A percentile compares a stretch with the other conserved stretches of the same genome.
Conservation (phyloP, 2,888 invertebrate genomes). For the Dermolepida albohirtum region DNA sequence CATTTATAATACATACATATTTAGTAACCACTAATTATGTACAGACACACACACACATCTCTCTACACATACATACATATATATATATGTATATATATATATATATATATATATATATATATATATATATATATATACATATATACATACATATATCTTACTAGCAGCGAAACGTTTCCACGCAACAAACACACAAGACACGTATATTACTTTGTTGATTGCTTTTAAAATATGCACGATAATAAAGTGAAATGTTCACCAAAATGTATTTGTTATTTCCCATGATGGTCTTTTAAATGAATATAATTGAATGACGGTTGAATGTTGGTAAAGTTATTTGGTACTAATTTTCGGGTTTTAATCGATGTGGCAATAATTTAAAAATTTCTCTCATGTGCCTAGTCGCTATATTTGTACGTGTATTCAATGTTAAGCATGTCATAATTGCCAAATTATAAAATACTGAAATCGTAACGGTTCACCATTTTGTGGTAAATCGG, state of each 20-base stretch:
- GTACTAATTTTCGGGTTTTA: neutral
- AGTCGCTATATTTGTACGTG: no score
- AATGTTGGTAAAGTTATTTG: conserved; percentile 3
- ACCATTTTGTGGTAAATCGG: no score
- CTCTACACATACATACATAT: no score
- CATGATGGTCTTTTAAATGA: conserved; percentile 5
- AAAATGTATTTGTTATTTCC: conserved; percentile 22
- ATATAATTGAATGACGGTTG: conserved; percentile 1
- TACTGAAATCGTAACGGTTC: no score
- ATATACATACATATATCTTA: neutral
- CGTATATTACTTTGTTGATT: conserved; percentile 9
- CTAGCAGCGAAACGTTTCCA: conserved; percentile 8
- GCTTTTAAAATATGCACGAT: conserved; percentile 29
- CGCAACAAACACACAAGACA: neutral
- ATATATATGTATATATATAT: neutral
- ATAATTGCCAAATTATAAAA: no score
- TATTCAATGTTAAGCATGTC: no score
- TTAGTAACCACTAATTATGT: conserved; percentile 13
- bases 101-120: neutral
- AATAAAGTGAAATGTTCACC: conserved; percentile 16
- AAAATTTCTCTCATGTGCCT: no score
- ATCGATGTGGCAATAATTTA: no score
- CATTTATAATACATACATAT: conserved; percentile 28
- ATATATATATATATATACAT: neutral
- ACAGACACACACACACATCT: no score